phyloP scores from a whole-genome alignment of 2,113 vertebrate genomes.

The Tretioscincus oriximinensis region DNA sequence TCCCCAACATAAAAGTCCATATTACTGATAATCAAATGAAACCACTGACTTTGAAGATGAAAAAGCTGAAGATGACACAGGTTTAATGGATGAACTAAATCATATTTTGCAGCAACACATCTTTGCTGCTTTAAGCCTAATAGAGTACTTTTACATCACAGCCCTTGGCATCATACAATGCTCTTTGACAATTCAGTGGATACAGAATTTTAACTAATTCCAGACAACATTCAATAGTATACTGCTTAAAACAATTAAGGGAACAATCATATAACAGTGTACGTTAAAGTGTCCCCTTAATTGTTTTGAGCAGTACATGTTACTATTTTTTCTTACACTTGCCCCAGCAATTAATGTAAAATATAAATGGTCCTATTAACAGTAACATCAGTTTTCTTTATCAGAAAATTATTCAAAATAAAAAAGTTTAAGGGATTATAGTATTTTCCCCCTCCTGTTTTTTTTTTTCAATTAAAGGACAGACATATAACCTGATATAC shows the following conservation, averaged over 20 bases:
- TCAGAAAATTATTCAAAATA: background rate
- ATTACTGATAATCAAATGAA: too few relatives aligned
- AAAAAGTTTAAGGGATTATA: background rate
- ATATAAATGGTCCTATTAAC: background rate
- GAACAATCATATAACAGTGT: too few relatives aligned
- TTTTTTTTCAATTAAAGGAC: too few relatives aligned
- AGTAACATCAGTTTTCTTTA: background rate
- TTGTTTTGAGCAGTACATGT: too few relatives aligned
- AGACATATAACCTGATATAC: too few relatives aligned
- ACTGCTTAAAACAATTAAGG: too few relatives aligned
- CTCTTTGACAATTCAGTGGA: background rate
- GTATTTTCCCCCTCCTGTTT: too few relatives aligned
- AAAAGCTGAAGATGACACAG: background rate
- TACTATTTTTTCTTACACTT: background rate
- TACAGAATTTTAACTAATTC: background rate
- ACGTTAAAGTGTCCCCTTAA: too few relatives aligned
- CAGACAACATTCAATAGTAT: background rate
- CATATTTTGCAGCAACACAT: background rate
- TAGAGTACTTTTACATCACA: background rate
- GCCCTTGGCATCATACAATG: background rate
- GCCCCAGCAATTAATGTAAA: background rate
- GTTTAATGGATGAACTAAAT: background rate
- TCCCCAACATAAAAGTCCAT: background rate
- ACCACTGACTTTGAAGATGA: background rate
- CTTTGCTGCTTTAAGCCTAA: background rate